A percentile compares a stretch with the other conserved stretches of the same genome.
Conservation (phyloP, 2,888 invertebrate species). For the Magallana nippona region DNA sequence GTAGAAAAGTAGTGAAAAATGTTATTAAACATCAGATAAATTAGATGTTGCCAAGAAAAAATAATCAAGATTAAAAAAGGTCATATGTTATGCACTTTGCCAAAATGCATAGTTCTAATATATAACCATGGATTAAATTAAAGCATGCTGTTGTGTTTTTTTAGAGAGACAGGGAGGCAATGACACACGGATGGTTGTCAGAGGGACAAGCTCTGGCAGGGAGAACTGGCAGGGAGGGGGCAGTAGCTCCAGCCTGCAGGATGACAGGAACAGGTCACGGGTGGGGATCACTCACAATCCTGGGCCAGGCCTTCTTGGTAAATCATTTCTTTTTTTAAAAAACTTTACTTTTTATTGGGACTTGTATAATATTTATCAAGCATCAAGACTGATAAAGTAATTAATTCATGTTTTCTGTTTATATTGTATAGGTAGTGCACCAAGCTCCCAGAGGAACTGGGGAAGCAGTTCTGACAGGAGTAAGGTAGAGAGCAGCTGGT, state of each 20-base stretch:
- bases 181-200: constrained; percentile 48
- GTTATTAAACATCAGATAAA: too few relatives aligned
- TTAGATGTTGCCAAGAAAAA: too few relatives aligned
- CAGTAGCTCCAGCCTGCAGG: constrained; percentile 36
- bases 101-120: too few relatives aligned
- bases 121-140: too few relatives aligned
- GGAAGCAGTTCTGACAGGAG: constrained; percentile 54
- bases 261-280: constrained; percentile 43
- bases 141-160: background rate
- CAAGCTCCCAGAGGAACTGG: constrained; percentile 55
- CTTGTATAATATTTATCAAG: background rate
- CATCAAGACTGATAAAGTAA: background rate
- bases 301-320: constrained; percentile 45
- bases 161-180: constrained; percentile 42
- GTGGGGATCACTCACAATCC: constrained; percentile 40
- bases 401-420: background rate
- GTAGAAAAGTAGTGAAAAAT: too few relatives aligned
- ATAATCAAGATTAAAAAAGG: too few relatives aligned
- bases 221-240: constrained; percentile 54
- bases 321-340: background rate
- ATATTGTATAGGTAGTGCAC: constrained; percentile 42
- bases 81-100: too few relatives aligned
- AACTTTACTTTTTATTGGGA: too few relatives aligned
- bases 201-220: constrained; percentile 43
- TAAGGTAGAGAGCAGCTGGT: constrained; percentile 48